Percentiles rank a stretch among this genome's conserved stretches.
These are phyloP conservation scores for Pandemis heparana DNA, from an alignment of 2,888 invertebrate genomes.

Conservation along the genomic window DNA sequence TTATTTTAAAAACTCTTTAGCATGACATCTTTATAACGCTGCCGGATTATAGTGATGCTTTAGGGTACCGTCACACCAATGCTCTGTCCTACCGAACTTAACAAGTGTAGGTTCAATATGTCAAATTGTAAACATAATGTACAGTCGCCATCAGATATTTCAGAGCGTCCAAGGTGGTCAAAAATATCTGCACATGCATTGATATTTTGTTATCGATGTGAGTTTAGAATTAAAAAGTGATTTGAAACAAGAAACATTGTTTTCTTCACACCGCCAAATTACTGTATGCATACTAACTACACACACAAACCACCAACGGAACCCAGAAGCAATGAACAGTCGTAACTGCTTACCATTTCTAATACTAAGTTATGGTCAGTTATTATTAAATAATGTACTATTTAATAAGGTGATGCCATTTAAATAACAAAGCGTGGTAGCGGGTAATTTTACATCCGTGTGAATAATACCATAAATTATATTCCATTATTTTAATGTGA, in stretches of 20 bases:
- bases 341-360: background rate
- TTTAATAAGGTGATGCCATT: slow-evolving; percentile 32
- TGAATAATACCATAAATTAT: slow-evolving; percentile 30
- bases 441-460: slow-evolving; percentile 18
- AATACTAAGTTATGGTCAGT: slow-evolving; percentile 26
- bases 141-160: too few relatives aligned
- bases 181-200: too few relatives aligned
- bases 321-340: background rate
- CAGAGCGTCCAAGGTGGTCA: too few relatives aligned
- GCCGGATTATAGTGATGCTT: slow-evolving; percentile 24
- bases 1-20: slow-evolving; percentile 37
- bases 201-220: too few relatives aligned
- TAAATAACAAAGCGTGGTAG: slow-evolving; percentile 37
- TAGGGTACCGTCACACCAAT: background rate
- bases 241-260: too few relatives aligned
- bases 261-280: too few relatives aligned
- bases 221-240: too few relatives aligned
- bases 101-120: too few relatives aligned
- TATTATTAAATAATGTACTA: slow-evolving; percentile 23
- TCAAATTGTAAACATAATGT: too few relatives aligned
- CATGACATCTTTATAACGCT: slow-evolving; percentile 39
- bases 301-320: background rate
- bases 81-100: too few relatives aligned
- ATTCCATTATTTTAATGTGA: slow-evolving; percentile 24
- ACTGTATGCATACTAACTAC: too few relatives aligned